Conservation (phyloP, 2,113 vertebrate species). For the Megaceryle maxima region DNA sequence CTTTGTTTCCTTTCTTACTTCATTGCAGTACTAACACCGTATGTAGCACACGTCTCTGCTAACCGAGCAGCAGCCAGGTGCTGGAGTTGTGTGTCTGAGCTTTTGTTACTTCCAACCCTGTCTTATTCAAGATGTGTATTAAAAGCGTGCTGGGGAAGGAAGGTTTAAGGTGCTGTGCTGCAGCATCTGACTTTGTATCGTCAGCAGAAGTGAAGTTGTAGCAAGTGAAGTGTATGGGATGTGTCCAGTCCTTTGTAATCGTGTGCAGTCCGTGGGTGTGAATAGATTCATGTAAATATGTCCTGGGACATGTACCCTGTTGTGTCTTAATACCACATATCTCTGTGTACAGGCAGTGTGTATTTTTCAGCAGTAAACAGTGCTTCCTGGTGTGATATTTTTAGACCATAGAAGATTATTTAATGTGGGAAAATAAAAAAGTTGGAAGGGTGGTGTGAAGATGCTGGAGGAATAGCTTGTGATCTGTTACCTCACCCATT, state of each 20-base stretch:
- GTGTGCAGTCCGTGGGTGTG: not conserved
- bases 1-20: not conserved
- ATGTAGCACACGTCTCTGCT: rapidly evolving
- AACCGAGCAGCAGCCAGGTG: not conserved
- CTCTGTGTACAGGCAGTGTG: rapidly evolving
- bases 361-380: not conserved
- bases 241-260: not conserved
- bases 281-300: not conserved
- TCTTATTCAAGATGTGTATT: not conserved
- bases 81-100: not conserved
- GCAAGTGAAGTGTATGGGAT: not conserved
- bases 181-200: not conserved
- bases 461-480: not conserved
- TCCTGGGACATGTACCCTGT: no score
- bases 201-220: not conserved
- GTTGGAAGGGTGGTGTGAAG: not conserved
- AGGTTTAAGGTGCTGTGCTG: not conserved
- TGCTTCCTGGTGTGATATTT: not conserved
- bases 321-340: no score
- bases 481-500: not conserved
- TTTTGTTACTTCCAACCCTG: not conserved
- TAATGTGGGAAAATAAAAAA: not conserved
- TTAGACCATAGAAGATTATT: not conserved
- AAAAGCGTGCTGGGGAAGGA: not conserved
- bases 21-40: not conserved